Conservation (phyloP, 1,140 invertebrate genomes). For the Rhagoletis zephyria region DNA sequence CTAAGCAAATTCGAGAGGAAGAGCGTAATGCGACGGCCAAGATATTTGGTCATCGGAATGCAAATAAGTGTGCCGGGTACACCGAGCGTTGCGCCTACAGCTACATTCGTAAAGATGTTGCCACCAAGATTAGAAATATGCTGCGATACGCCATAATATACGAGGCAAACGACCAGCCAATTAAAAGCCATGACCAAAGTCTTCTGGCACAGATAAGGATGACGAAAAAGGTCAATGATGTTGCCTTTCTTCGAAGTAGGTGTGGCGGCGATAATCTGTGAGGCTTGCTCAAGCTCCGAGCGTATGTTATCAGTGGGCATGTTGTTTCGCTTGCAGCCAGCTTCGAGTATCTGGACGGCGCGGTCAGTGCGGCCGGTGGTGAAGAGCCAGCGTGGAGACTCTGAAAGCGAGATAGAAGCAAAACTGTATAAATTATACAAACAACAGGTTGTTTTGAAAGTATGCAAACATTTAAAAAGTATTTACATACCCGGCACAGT, state of each 20-base stretch:
- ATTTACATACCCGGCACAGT: conserved; percentile 1
- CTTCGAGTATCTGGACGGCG: conserved; percentile 80
- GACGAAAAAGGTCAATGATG: conserved; percentile 81
- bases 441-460: neutral
- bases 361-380: conserved; percentile 80
- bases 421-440: neutral
- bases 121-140: conserved; percentile 82
- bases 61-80: conserved; percentile 81
- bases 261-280: conserved; percentile 64
- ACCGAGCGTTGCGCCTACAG: conserved; percentile 80
- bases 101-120: conserved; percentile 83
- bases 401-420: conserved; percentile 72
- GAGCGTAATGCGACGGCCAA: conserved; percentile 80
- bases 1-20: conserved; percentile 78
- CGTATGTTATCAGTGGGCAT: conserved; percentile 75
- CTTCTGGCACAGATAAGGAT: conserved; percentile 82
- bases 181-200: conserved; percentile 82
- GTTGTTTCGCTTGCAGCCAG: conserved; percentile 78
- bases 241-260: conserved; percentile 75
- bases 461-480: neutral
- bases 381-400: conserved; percentile 87
- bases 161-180: conserved; percentile 83
- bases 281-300: conserved; percentile 72
- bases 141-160: conserved; percentile 84
- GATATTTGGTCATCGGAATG: conserved; percentile 78